Evolutionary conservation across 1,140 invertebrate genomes (phyloP).

Genomic region (Drosophila nigrodunni): DNA sequence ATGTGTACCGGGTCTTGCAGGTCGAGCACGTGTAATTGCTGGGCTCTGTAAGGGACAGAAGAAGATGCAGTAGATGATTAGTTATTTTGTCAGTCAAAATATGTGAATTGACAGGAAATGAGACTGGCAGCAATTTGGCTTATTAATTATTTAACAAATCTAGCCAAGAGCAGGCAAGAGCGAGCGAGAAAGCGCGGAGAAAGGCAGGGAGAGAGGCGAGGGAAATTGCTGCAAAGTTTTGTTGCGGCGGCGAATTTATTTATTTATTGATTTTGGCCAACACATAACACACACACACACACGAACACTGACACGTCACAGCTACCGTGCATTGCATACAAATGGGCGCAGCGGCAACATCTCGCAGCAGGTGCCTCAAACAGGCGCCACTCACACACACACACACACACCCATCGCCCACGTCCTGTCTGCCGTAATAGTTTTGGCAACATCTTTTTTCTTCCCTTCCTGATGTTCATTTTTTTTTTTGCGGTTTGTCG

Average conservation of each 20-base stretch:
- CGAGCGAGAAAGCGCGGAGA: background rate
- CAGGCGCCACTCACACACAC: constrained; percentile 17
- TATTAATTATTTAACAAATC: constrained; percentile 73
- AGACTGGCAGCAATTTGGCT: constrained; percentile 61
- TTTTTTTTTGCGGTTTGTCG: constrained; percentile 62
- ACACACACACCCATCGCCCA: constrained; percentile 29
- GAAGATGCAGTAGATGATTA: constrained; percentile 63
- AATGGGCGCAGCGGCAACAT: constrained; percentile 57
- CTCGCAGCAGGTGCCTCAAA: constrained; percentile 27
- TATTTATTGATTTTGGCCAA: constrained; percentile 75
- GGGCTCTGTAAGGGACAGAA: constrained; percentile 90
- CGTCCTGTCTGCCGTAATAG: constrained; percentile 30
- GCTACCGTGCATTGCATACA: constrained; percentile 63
- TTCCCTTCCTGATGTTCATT: background rate
- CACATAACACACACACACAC: constrained; percentile 13
- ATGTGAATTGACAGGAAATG: constrained; percentile 41
- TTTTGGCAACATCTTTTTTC: constrained; percentile 18
- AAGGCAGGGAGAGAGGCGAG: background rate
- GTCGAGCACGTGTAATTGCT: constrained; percentile 97
- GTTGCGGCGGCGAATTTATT: constrained; percentile 51
- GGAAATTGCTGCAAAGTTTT: constrained; percentile 22
- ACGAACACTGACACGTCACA: background rate
- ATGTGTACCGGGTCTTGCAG: constrained; percentile 94
- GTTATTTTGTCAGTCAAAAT: constrained; percentile 36
- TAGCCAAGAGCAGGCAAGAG: constrained; percentile 2